Evolutionary conservation across 2,113 vertebrate genomes (phyloP).

Genomic region (Salvelinus sp.): DNA sequence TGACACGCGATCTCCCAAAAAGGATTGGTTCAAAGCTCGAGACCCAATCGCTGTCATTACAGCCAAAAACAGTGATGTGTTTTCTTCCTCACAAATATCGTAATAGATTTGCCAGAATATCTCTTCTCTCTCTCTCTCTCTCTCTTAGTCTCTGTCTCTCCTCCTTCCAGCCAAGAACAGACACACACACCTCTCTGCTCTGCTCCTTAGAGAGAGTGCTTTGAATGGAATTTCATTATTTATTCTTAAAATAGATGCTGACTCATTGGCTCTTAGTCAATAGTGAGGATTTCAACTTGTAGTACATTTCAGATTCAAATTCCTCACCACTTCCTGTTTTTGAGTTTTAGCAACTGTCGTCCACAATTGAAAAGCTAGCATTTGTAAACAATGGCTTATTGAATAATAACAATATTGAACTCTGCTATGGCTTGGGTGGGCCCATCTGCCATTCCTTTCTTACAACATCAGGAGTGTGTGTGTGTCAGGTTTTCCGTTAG

Average conservation of each 20-base stretch:
- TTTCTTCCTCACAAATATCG: too few relatives aligned
- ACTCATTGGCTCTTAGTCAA: not conserved
- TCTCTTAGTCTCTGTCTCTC: not conserved
- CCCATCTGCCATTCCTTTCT: slow-evolving; percentile 20
- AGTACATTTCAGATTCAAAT: not conserved
- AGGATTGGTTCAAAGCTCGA: too few relatives aligned
- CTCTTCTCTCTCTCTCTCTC: not conserved
- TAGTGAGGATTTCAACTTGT: not conserved
- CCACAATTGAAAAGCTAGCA: not conserved
- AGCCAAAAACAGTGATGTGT: too few relatives aligned
- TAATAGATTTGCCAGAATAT: too few relatives aligned
- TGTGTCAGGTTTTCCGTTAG: too few relatives aligned
- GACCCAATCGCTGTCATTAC: too few relatives aligned
- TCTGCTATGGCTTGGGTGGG: slow-evolving; percentile 5
- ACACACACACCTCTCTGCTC: too few relatives aligned
- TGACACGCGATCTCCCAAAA: too few relatives aligned
- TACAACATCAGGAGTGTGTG: too few relatives aligned
- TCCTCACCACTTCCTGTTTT: not conserved
- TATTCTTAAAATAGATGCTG: slow-evolving; percentile 8
- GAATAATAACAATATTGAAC: not conserved
- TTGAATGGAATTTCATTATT: not conserved
- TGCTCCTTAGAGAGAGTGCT: not conserved
- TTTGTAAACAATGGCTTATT: not conserved
- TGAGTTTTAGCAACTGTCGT: not conserved
- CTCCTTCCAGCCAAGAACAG: not conserved